Percentiles rank a stretch among this genome's conserved stretches.
These are phyloP conservation scores for Furcula furcula DNA, from an alignment of 2,888 invertebrate genomes.

Conservation along the genomic window DNA sequence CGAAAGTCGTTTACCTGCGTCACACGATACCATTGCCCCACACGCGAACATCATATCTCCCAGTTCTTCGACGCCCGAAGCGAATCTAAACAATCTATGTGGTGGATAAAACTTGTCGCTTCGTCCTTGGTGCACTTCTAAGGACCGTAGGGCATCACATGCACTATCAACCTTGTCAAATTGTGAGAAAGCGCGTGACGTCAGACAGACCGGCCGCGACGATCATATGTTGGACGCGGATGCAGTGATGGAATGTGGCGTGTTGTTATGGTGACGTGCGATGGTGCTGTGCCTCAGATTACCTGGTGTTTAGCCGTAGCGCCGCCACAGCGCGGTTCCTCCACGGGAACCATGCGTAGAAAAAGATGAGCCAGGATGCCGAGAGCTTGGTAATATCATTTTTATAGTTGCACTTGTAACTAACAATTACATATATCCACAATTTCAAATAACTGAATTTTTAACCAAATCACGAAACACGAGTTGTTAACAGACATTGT, in stretches of 20 bases:
- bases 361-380: constrained; percentile 87
- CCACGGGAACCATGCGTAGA: constrained; percentile 83
- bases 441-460: constrained; percentile 1
- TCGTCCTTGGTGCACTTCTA: constrained; percentile 35
- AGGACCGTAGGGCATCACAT: constrained; percentile 32
- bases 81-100: constrained; percentile 52
- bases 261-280: constrained; percentile 74
- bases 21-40: constrained; percentile 68
- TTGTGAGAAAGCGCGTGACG: constrained; percentile 77
- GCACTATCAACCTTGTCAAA: constrained; percentile 61
- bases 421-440: constrained; percentile 4
- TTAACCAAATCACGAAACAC: constrained; percentile 6
- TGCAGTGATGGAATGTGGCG: constrained; percentile 80
- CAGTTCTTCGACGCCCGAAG: constrained; percentile 29
- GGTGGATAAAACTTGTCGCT: constrained; percentile 41
- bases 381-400: constrained; percentile 86
- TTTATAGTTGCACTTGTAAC: constrained; percentile 38
- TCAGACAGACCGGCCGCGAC: constrained; percentile 70
- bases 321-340: constrained; percentile 66
- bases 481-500: constrained; percentile 6
- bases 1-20: constrained; percentile 79
- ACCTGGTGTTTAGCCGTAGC: constrained; percentile 58
- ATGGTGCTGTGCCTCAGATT: constrained; percentile 64
- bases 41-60: constrained; percentile 62
- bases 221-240: constrained; percentile 81